A percentile compares a stretch with the other conserved stretches of the same genome.
phyloP scores from a whole-genome alignment of 2,113 vertebrate species.

The Hemibagrus wyckioides region DNA sequence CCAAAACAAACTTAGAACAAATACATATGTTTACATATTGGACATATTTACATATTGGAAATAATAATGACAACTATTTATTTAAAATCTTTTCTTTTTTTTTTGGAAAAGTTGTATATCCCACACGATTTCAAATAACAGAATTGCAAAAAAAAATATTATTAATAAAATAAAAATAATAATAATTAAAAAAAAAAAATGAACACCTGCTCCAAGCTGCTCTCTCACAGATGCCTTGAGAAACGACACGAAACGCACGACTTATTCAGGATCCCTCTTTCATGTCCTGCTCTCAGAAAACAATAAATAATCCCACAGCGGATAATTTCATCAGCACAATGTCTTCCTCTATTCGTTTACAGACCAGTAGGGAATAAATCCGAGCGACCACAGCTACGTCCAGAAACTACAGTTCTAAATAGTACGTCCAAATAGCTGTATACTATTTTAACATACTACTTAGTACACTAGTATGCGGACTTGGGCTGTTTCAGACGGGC shows the following conservation, averaged over 20 bases:
- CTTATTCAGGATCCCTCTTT: conserved; percentile 65
- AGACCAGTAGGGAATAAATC: conserved; percentile 30
- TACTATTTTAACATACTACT: conserved; percentile 13
- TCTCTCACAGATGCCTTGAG: conserved; percentile 63
- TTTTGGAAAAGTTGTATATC: conserved; percentile 57
- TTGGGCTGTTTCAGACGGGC: conserved; percentile 14
- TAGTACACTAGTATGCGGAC: conserved; percentile 3
- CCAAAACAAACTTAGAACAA: conserved; percentile 74
- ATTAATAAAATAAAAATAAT: neutral
- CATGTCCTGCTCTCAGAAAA: conserved; percentile 62
- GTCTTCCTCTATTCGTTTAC: conserved; percentile 39
- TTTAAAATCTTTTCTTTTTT: conserved; percentile 75
- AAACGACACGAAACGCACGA: conserved; percentile 69
- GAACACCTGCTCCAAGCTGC: conserved; percentile 63
- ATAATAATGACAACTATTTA: conserved; percentile 80
- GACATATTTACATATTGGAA: conserved; percentile 91
- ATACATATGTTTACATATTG: conserved; percentile 90
- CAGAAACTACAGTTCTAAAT: conserved; percentile 5
- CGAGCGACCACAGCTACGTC: conserved; percentile 2
- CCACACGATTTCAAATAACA: conserved; percentile 55
- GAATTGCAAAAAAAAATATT: conserved; percentile 49
- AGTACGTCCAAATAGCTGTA: conserved; percentile 9
- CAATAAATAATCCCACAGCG: conserved; percentile 66
- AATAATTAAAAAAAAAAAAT: neutral
- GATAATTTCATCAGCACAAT: conserved; percentile 61